These are phyloP conservation scores for Otolemur garnettii DNA, from an alignment of 2,113 vertebrate genomes.

Conservation along the genomic window DNA sequence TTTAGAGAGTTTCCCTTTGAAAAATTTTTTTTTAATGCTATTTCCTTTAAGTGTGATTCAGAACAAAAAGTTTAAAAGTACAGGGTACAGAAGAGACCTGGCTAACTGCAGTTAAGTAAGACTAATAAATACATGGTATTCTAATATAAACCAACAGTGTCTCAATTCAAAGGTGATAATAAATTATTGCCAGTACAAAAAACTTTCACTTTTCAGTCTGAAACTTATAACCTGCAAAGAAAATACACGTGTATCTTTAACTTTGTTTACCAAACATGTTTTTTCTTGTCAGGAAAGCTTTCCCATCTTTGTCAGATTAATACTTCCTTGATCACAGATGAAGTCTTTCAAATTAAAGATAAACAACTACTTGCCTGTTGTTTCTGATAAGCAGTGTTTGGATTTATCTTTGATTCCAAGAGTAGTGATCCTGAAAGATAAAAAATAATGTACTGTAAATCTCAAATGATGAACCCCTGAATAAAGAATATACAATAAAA, in stretches of 20 bases:
- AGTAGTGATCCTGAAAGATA: slow-evolving; percentile 95
- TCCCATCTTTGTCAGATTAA: slow-evolving; percentile 59
- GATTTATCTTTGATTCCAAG: slow-evolving; percentile 99
- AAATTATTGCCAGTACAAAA: slow-evolving; percentile 39
- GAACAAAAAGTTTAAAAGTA: slow-evolving; percentile 66
- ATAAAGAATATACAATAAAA: slow-evolving; percentile 36
- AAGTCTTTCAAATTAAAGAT: slow-evolving; percentile 81
- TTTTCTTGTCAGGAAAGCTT: slow-evolving; percentile 59
- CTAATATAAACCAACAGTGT: slow-evolving; percentile 8
- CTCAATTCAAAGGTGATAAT: background rate
- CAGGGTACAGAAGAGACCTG: slow-evolving; percentile 37
- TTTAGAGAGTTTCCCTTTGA: slow-evolving; percentile 53
- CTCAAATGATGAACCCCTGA: slow-evolving; percentile 58
- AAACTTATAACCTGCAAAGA: slow-evolving; percentile 51
- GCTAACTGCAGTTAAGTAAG: slow-evolving; percentile 49
- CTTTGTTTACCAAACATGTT: fast-evolving
- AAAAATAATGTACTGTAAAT: slow-evolving; percentile 52
- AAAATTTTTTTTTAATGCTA: slow-evolving; percentile 54
- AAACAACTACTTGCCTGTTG: slow-evolving; percentile 95
- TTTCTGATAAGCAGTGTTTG: slow-evolving; percentile 99
- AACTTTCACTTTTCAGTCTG: background rate
- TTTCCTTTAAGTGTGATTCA: slow-evolving; percentile 68
- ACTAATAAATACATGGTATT: slow-evolving; percentile 63
- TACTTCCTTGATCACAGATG: slow-evolving; percentile 73
- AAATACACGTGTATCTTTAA: slow-evolving; percentile 25